Evolutionary conservation across 2,888 invertebrate species (phyloP).

Genomic region (Marasmarcha lunaedactyla): DNA sequence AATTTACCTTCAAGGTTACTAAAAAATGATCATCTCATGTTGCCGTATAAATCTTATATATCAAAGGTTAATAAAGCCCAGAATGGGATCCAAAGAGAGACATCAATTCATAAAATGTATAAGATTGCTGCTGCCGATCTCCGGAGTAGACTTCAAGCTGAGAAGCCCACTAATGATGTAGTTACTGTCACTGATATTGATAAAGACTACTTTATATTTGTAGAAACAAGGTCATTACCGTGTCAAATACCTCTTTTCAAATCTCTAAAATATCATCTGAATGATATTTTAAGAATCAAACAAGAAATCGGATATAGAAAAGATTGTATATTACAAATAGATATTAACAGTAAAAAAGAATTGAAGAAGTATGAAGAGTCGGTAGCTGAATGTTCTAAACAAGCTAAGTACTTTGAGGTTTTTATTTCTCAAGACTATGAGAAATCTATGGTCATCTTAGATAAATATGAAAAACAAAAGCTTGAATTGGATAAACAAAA

Average conservation of each 20-base stretch:
- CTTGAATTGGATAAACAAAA: slow-evolving; percentile 45
- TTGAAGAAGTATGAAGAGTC: slow-evolving; percentile 53
- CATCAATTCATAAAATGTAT: slow-evolving; percentile 30
- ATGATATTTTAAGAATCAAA: slow-evolving; percentile 26
- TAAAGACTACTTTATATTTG: slow-evolving; percentile 29
- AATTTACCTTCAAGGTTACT: neutral
- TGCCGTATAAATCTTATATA: slow-evolving; percentile 33
- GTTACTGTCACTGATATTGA: slow-evolving; percentile 32
- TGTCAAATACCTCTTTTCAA: slow-evolving; percentile 30
- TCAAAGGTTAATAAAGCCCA: slow-evolving; percentile 27
- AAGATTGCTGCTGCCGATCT: slow-evolving; percentile 32
- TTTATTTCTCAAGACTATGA: slow-evolving; percentile 73
- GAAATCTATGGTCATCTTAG: slow-evolving; percentile 67
- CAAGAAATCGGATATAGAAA: slow-evolving; percentile 47
- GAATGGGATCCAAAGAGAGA: slow-evolving; percentile 23
- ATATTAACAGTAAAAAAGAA: slow-evolving; percentile 66
- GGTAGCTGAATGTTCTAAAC: slow-evolving; percentile 52
- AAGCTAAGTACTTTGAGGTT: slow-evolving; percentile 69
- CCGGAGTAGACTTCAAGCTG: slow-evolving; percentile 25
- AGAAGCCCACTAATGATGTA: slow-evolving; percentile 26
- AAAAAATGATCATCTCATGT: slow-evolving; percentile 23
- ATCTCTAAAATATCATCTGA: slow-evolving; percentile 28
- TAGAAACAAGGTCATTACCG: slow-evolving; percentile 25
- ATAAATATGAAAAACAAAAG: slow-evolving; percentile 56
- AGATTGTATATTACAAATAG: slow-evolving; percentile 63